phyloP scores from a whole-genome alignment of 1,140 invertebrate species.

The Cotesia chilonis region DNA sequence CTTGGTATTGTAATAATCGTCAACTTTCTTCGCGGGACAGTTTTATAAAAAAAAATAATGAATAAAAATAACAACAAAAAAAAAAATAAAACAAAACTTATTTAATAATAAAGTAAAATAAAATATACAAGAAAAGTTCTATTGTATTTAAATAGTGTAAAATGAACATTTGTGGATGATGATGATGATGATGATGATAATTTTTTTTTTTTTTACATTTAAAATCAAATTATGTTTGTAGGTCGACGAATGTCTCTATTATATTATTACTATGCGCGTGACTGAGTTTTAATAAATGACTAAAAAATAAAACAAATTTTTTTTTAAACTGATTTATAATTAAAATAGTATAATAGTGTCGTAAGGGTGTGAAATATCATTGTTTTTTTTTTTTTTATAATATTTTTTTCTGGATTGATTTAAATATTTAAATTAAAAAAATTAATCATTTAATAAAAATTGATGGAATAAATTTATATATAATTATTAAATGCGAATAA shows the following conservation, averaged over 20 bases:
- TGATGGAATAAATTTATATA: too few relatives aligned
- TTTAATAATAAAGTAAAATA: conserved; percentile 54
- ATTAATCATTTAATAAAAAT: conserved; percentile 17
- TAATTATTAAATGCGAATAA: too few relatives aligned
- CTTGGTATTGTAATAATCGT: conserved; percentile 59
- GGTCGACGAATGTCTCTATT: conserved; percentile 62
- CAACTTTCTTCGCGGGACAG: conserved; percentile 61
- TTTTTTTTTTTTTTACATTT: conserved; percentile 58
- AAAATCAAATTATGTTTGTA: conserved; percentile 65
- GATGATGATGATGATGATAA: conserved; percentile 30
- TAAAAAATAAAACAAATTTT: neutral
- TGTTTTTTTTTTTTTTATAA: neutral
- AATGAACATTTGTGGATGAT: conserved; percentile 65
- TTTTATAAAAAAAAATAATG: conserved; percentile 54
- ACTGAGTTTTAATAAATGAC: conserved; percentile 55
- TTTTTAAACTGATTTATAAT: conserved; percentile 43
- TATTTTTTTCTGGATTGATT: conserved; percentile 21
- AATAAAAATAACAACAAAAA: too few relatives aligned
- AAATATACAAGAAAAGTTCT: conserved; percentile 57
- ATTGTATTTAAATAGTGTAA: conserved; percentile 68
- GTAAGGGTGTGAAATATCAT: conserved; percentile 32
- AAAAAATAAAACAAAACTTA: conserved; percentile 53
- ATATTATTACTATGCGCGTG: conserved; percentile 59
- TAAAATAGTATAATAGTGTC: conserved; percentile 30
- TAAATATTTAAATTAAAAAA: conserved; percentile 23